Conservation (phyloP, 2,797 vertebrate genomes). For the Discoglossus pictus region DNA sequence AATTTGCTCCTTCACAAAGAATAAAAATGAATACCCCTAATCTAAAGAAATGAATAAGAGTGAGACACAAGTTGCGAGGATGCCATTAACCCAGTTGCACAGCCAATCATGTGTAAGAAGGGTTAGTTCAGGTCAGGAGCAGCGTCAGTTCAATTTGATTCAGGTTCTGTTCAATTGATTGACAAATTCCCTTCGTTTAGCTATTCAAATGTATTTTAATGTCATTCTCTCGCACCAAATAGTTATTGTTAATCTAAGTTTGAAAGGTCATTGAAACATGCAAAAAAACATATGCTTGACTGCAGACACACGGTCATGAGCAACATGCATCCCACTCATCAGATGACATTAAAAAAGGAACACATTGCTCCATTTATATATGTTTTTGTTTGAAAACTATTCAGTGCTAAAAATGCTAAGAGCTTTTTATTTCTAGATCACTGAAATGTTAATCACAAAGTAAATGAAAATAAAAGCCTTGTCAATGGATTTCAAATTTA, state of each 20-base stretch:
- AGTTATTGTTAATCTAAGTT: conserved; percentile 40
- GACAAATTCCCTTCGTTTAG: not conserved
- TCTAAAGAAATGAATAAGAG: too few relatives aligned
- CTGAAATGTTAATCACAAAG: conserved; percentile 23
- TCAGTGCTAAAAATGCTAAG: conserved; percentile 2
- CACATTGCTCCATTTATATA: conserved; percentile 1
- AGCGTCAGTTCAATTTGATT: too few relatives aligned
- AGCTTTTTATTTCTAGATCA: conserved; percentile 26
- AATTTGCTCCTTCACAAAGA: too few relatives aligned
- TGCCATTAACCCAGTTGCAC: too few relatives aligned
- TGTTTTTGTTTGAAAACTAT: not conserved
- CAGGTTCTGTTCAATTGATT: conserved; percentile 7
- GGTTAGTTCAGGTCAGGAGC: too few relatives aligned
- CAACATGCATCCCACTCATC: conserved; percentile 5
- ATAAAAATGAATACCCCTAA: too few relatives aligned
- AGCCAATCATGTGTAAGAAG: too few relatives aligned
- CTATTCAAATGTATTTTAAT: conserved; percentile 19
- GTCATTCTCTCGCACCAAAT: conserved; percentile 19
- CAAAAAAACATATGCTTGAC: conserved; percentile 29
- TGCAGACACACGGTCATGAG: conserved; percentile 24
- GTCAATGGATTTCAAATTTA: conserved; percentile 5
- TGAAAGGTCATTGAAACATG: conserved; percentile 45
- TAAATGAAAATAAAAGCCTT: conserved; percentile 8
- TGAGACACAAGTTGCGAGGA: too few relatives aligned
- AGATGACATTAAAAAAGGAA: conserved; percentile 7